Conservation (phyloP, 2,797 vertebrate genomes). For the Galagoides demidoff region DNA sequence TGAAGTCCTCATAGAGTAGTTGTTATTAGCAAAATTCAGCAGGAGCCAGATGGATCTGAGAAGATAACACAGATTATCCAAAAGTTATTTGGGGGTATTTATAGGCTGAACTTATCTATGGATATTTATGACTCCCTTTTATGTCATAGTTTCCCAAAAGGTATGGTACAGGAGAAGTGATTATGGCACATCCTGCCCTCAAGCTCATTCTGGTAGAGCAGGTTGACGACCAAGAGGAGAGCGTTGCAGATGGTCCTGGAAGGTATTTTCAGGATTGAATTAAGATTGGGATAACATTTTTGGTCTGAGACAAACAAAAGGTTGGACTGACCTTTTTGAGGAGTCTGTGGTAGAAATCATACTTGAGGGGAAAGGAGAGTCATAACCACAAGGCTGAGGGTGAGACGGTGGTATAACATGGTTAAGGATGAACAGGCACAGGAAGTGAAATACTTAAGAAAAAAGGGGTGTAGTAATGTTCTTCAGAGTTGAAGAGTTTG, state of each 20-base stretch:
- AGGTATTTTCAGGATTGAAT: not conserved
- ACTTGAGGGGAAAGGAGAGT: not conserved
- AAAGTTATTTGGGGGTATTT: not conserved
- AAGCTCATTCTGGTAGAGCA: not conserved
- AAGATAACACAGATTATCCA: not conserved
- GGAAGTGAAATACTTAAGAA: not conserved
- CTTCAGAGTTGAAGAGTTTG: not conserved
- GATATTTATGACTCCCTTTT: not conserved
- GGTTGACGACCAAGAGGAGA: not conserved
- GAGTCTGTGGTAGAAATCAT: not conserved
- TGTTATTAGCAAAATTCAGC: constrained; percentile 35
- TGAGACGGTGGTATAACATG: not conserved
- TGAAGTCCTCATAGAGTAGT: not conserved
- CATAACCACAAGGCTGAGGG: not conserved
- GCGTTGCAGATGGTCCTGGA: not conserved
- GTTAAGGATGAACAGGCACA: fast-evolving
- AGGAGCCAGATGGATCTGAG: not conserved
- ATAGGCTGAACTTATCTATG: not conserved
- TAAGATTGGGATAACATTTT: not conserved
- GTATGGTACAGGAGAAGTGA: not conserved
- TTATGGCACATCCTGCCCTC: not conserved
- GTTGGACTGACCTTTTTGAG: not conserved
- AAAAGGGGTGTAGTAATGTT: not conserved
- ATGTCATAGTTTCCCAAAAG: not conserved
- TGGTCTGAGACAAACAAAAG: constrained; percentile 18